Evolutionary conservation across 2,888 invertebrate species (phyloP), one percentile per base, ranked within the genome.

Genomic region (Megaustenia siamemsis): DNA sequence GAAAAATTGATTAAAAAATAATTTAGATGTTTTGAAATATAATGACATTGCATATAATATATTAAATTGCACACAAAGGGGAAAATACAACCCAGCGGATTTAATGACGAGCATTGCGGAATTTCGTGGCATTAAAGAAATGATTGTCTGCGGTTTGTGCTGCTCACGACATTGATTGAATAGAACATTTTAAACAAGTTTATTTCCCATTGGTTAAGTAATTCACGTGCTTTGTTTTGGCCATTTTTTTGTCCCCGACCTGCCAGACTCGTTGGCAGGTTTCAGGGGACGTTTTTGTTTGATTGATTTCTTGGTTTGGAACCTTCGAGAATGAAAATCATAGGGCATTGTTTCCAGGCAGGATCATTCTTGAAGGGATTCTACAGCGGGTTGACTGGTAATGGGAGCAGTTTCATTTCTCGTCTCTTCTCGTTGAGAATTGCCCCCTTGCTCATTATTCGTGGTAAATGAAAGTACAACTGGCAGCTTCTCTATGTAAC

Each of bases 201-300:
- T 43, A 71, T 43, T n/a, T 40, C 43, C 71, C 71, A 71, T 0
- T 45, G 71, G 43, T 40, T 40, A 43, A 43, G n/a, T 71, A 40
- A 43, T 71, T 69, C n/a, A 71, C 71, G n/a, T 43, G 40, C 71
- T 71, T 71, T 43, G 43, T n/a, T 4, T n/a, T 6, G 10, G 24
- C n/a, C 43, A 12, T 38, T 24, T n/a, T n/a, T 45, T 71, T 71
- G 43, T 71, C 45, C 21, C 45, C 45, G n/a, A n/a, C 12, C 71
- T 71, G 68, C 40, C 68, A 69, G 40, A 38, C 10, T 69, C 40
- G 6, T 12, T 69, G 71, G 43, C 71, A 71, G 43, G 43, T 71
- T 71, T 71, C 28, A 4, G 5, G 43, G 71, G 28, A 43, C 71
- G 6, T n/a, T 71, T 24, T 71, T 71, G n/a, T 28, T 3, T 63